These are phyloP conservation scores for Callipepla squamata DNA, from an alignment of 2,113 vertebrate genomes.

Conservation along the genomic window DNA sequence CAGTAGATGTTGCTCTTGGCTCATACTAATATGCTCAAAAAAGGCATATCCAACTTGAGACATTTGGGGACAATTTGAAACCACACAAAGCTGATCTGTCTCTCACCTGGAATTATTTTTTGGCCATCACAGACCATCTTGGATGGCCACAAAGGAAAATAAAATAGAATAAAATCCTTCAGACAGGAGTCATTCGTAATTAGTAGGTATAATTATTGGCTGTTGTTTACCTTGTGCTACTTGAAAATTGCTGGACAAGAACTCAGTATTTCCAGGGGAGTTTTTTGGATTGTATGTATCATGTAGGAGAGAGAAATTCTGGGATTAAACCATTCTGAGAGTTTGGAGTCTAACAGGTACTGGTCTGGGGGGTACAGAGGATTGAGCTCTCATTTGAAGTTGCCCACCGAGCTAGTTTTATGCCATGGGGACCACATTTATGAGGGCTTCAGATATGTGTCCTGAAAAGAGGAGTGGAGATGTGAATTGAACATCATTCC, in stretches of 20 bases:
- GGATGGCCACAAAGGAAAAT: background rate
- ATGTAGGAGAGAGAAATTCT: background rate
- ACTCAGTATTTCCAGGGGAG: background rate
- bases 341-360: background rate
- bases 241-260: background rate
- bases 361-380: rapidly evolving
- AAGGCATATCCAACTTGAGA: background rate
- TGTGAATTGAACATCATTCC: background rate
- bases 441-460: background rate
- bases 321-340: background rate
- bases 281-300: background rate
- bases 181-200: background rate
- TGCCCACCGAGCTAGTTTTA: background rate
- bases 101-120: background rate
- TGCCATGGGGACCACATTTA: background rate
- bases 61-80: background rate
- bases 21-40: constrained; percentile 8
- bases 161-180: background rate
- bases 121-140: rapidly evolving
- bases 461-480: background rate
- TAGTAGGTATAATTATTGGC: background rate
- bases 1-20: constrained; percentile 68
- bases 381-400: background rate
- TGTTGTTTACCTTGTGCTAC: background rate
- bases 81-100: background rate